Conservation (phyloP, 2,797 vertebrate genomes). For the Gadopsis bispinosus region DNA sequence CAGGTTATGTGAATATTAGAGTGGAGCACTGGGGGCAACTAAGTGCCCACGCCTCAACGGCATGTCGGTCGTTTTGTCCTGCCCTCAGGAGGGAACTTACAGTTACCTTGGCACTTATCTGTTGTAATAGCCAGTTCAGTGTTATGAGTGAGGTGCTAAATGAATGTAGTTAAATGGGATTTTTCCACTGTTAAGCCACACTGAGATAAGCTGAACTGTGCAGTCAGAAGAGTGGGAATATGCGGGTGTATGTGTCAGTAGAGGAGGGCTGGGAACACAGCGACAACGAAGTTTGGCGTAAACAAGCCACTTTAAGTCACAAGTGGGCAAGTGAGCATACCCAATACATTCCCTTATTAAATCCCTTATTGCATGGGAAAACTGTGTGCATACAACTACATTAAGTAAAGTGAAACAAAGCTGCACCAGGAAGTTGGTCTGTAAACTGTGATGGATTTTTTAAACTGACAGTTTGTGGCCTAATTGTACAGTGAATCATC, state of each 20-base stretch:
- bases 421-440: neutral
- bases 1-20: slow-evolving; percentile 69
- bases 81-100: slow-evolving; percentile 58
- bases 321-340: neutral
- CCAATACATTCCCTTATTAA: neutral
- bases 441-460: neutral
- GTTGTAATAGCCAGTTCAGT: slow-evolving; percentile 55
- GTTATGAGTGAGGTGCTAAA: slow-evolving; percentile 58
- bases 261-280: neutral
- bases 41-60: slow-evolving; percentile 40
- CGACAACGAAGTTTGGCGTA: neutral
- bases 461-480: neutral
- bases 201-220: slow-evolving; percentile 18
- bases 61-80: slow-evolving; percentile 41
- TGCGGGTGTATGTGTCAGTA: neutral
- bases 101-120: slow-evolving; percentile 51
- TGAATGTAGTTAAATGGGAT: slow-evolving; percentile 26
- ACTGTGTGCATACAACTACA: neutral
- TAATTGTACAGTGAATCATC: neutral
- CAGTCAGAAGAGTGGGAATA: slow-evolving; percentile 13
- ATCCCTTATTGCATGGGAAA: neutral
- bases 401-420: neutral
- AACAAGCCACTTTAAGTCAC: slow-evolving; percentile 9
- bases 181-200: slow-evolving; percentile 27
- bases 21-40: slow-evolving; percentile 43